Percentiles rank a stretch among this genome's conserved stretches.
Evolutionary conservation across 1,140 invertebrate species (phyloP).

Genomic region (Triops longicaudatus): DNA sequence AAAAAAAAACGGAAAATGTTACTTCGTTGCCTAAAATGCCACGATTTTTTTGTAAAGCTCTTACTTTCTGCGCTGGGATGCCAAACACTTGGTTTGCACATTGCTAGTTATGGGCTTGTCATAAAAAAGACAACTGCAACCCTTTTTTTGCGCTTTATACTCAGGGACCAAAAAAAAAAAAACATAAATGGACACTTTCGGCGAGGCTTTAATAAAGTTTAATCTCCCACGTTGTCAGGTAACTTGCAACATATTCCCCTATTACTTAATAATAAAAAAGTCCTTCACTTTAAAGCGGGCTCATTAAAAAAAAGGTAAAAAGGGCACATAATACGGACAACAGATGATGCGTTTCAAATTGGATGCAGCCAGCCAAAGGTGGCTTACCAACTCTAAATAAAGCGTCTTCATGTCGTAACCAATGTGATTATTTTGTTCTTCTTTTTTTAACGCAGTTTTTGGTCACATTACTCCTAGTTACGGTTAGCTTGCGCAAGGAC

Average conservation of each 20-base stretch:
- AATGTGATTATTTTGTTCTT: neutral
- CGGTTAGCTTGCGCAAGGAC: neutral
- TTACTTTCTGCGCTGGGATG: neutral
- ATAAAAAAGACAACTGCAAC: neutral
- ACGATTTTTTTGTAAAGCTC: neutral
- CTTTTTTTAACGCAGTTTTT: neutral
- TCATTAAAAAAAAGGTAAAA: neutral
- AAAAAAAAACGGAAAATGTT: too few relatives aligned
- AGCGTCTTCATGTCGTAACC: neutral
- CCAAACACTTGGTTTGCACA: neutral
- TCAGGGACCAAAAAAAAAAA: neutral
- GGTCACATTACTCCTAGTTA: neutral
- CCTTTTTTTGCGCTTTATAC: neutral
- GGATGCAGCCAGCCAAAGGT: neutral
- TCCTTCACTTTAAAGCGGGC: neutral
- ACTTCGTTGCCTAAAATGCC: neutral
- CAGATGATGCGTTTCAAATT: neutral
- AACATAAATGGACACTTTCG: neutral
- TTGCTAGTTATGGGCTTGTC: neutral
- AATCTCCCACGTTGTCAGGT: neutral
- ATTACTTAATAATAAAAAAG: neutral
- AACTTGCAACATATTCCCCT: too few relatives aligned
- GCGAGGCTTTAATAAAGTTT: neutral
- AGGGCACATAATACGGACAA: neutral
- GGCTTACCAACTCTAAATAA: neutral